A percentile compares a stretch with the other conserved stretches of the same genome.
phyloP scores from a whole-genome alignment of 2,113 vertebrate species.

The Platycercus adscitus region DNA sequence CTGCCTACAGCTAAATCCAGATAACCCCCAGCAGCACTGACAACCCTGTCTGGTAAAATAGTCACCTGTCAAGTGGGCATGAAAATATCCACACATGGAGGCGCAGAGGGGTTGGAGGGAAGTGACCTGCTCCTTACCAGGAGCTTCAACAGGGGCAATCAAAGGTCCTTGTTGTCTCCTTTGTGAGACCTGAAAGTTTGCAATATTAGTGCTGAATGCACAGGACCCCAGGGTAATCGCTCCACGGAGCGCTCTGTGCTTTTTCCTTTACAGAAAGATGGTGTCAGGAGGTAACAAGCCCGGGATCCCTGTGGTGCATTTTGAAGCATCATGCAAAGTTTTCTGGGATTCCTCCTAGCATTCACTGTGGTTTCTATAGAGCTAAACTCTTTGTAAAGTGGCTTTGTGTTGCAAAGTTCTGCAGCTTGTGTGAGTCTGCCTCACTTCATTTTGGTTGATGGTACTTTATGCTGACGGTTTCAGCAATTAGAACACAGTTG shows the following conservation, averaged over 20 bases:
- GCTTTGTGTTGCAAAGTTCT: constrained; percentile 48
- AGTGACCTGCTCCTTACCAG: not conserved
- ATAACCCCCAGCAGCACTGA: not conserved
- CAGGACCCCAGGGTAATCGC: not conserved
- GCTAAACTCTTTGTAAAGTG: constrained; percentile 7
- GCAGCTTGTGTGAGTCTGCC: not conserved
- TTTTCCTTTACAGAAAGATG: not conserved
- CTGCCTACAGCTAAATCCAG: constrained; percentile 8
- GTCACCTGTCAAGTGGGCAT: not conserved
- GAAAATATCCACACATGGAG: not conserved
- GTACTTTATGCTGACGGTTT: constrained; percentile 4
- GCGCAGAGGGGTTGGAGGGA: not conserved
- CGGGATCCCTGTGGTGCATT: not conserved
- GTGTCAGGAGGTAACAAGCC: constrained; percentile 3
- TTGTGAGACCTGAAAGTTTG: not conserved
- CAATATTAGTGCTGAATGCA: not conserved
- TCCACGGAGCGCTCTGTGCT: not conserved
- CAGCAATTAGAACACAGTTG: constrained; percentile 33
- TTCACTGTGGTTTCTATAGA: constrained; percentile 17
- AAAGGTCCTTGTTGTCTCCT: not conserved
- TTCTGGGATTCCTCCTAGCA: constrained; percentile 29
- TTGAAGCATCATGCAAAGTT: constrained; percentile 23
- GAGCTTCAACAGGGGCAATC: not conserved
- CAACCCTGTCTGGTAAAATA: not conserved
- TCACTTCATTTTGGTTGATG: not conserved